Percentiles rank a stretch among this genome's conserved stretches.
These are phyloP conservation scores for Setophaga petechia DNA, from an alignment of 2,113 vertebrate species.

Conservation along the genomic window DNA sequence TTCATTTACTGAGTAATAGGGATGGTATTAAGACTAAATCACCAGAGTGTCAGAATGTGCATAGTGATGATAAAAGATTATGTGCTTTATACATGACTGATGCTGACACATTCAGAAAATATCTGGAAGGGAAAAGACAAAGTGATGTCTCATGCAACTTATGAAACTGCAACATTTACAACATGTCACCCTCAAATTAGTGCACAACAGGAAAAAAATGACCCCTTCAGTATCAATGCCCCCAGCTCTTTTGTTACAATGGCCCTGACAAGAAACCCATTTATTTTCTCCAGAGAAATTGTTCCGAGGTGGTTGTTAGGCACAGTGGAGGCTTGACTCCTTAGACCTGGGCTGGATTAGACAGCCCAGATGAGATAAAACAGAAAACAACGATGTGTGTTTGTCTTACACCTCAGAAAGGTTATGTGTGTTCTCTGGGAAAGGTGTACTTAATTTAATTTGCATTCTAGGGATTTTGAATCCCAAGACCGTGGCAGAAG, in stretches of 20 bases:
- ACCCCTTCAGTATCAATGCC: slow-evolving; percentile 50
- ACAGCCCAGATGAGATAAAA: not conserved
- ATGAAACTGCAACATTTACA: slow-evolving; percentile 51
- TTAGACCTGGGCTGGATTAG: not conserved
- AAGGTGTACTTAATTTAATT: not conserved
- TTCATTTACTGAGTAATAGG: slow-evolving; percentile 26
- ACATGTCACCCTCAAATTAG: slow-evolving; percentile 49
- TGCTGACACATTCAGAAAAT: slow-evolving; percentile 44
- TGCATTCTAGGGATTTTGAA: slow-evolving; percentile 9
- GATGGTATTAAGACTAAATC: slow-evolving; percentile 47
- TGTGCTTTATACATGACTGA: slow-evolving; percentile 47
- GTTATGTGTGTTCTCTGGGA: not conserved
- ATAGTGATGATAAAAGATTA: slow-evolving; percentile 61
- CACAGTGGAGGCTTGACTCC: not conserved
- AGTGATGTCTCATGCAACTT: slow-evolving; percentile 31
- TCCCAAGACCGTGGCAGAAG: not conserved
- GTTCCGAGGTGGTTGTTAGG: not conserved
- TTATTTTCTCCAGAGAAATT: slow-evolving; percentile 33
- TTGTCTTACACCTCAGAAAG: not conserved
- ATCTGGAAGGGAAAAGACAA: slow-evolving; percentile 35
- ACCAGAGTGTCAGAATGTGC: slow-evolving; percentile 22
- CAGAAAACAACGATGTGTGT: not conserved
- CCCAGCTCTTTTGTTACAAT: slow-evolving; percentile 46
- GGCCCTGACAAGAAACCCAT: slow-evolving; percentile 48
- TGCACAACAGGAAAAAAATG: slow-evolving; percentile 52